Percentiles rank a stretch among this genome's conserved stretches.
Conservation (phyloP, 2,888 invertebrate species). For the Agrotis exclamationis region DNA sequence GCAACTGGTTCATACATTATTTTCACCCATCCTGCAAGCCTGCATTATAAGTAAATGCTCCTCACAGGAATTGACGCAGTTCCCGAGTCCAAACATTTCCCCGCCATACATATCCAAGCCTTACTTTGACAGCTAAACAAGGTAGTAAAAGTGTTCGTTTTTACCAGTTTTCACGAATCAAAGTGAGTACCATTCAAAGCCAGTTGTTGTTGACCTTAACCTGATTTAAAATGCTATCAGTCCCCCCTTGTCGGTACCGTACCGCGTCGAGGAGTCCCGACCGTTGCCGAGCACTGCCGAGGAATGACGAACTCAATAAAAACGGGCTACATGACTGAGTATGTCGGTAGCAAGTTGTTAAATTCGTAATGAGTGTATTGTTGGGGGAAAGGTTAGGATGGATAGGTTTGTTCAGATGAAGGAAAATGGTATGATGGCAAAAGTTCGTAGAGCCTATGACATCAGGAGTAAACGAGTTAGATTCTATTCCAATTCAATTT, state of each 20-base stretch:
- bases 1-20: neutral
- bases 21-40: neutral
- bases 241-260: constrained; percentile 65
- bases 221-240: constrained; percentile 90
- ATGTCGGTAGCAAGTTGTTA: constrained; percentile 81
- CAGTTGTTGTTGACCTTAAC: constrained; percentile 85
- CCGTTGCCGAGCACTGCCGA: constrained; percentile 32
- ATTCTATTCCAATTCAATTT: neutral
- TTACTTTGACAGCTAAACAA: constrained; percentile 31
- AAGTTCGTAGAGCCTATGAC: neutral
- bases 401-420: constrained; percentile 64
- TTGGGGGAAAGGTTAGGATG: constrained; percentile 73
- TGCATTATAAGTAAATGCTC: neutral
- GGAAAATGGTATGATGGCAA: no score
- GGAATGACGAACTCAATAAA: constrained; percentile 74
- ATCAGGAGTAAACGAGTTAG: neutral
- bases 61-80: neutral
- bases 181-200: constrained; percentile 48
- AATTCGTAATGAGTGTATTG: constrained; percentile 90
- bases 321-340: constrained; percentile 85
- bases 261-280: constrained; percentile 33
- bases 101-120: constrained; percentile 2
- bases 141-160: constrained; percentile 39
- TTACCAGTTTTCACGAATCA: constrained; percentile 48
- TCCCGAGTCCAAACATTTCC: neutral